Percentiles rank a stretch among this genome's conserved stretches.
phyloP scores from a whole-genome alignment of 1,140 invertebrate species.

The Magallana gigas region DNA sequence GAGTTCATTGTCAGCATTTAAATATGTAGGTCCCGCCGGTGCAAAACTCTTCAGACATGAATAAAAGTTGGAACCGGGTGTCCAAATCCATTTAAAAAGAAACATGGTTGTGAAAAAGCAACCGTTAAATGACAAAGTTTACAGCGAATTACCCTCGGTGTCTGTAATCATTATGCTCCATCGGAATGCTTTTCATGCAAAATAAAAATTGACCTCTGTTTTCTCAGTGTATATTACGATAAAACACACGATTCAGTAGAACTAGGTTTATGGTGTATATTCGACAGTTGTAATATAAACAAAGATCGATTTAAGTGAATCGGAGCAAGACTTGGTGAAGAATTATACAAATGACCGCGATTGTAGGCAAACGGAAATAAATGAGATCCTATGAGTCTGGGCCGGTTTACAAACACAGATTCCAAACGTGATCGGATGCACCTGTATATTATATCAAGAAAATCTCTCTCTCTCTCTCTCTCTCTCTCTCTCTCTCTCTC shows the following conservation, averaged over 20 bases:
- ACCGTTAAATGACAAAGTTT: constrained; percentile 10
- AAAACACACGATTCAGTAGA: constrained; percentile 27
- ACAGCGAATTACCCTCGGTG: constrained; percentile 13
- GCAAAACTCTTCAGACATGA: constrained; percentile 29
- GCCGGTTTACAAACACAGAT: constrained; percentile 29
- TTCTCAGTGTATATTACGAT: not conserved
- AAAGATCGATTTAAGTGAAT: constrained; percentile 19
- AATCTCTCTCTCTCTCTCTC: not conserved
- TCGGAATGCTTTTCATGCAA: constrained; percentile 27
- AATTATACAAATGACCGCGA: constrained; percentile 27
- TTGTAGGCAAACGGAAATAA: constrained; percentile 24
- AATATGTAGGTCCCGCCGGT: constrained; percentile 20
- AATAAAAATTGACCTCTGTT: constrained; percentile 15
- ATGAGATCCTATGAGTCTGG: not conserved
- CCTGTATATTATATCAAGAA: constrained; percentile 13
- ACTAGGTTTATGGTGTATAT: constrained; percentile 9
- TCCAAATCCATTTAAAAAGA: constrained; percentile 12
- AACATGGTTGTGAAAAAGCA: constrained; percentile 27
- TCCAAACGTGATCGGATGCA: constrained; percentile 5
- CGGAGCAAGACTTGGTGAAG: constrained; percentile 18
- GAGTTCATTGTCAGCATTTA: constrained; percentile 24
- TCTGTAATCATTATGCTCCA: constrained; percentile 20
- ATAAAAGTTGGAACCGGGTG: constrained; percentile 4
- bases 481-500: not conserved
- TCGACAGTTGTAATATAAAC: constrained; percentile 31